Conservation (phyloP, 2,113 vertebrate species). For the Litocranius walleri region DNA sequence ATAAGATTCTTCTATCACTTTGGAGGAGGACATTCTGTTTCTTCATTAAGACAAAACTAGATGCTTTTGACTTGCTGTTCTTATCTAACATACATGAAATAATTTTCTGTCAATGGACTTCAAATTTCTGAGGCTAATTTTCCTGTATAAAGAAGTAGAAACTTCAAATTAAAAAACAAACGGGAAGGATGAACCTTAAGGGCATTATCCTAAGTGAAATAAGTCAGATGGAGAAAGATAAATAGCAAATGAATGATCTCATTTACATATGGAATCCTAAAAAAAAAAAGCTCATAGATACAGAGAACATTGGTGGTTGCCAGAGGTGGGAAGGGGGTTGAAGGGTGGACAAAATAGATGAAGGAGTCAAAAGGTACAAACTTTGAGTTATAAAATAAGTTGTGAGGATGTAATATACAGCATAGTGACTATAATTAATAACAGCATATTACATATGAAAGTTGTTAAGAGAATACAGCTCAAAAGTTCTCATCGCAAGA, state of each 20-base stretch:
- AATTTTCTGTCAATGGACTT: background rate
- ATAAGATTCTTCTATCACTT: background rate
- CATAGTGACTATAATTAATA: background rate
- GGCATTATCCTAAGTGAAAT: background rate
- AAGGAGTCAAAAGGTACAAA: background rate
- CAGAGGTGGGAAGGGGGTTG: background rate
- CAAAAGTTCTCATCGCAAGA: background rate
- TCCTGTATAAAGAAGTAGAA: background rate
- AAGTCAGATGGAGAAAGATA: background rate
- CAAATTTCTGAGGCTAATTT: background rate
- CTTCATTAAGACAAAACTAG: slow-evolving; percentile 1
- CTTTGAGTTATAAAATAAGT: background rate
- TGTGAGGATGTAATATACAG: background rate
- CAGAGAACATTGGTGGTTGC: background rate
- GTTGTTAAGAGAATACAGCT: background rate
- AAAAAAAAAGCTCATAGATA: background rate
- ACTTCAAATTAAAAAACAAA: slow-evolving; percentile 1
- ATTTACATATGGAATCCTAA: background rate
- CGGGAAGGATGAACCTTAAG: background rate
- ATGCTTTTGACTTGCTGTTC: background rate
- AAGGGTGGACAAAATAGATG: background rate
- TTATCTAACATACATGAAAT: background rate
- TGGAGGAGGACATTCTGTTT: background rate
- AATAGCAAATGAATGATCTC: background rate
- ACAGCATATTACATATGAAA: background rate